Evolutionary conservation across 1,140 invertebrate genomes (phyloP).

Genomic region (Drosophila carrolli): DNA sequence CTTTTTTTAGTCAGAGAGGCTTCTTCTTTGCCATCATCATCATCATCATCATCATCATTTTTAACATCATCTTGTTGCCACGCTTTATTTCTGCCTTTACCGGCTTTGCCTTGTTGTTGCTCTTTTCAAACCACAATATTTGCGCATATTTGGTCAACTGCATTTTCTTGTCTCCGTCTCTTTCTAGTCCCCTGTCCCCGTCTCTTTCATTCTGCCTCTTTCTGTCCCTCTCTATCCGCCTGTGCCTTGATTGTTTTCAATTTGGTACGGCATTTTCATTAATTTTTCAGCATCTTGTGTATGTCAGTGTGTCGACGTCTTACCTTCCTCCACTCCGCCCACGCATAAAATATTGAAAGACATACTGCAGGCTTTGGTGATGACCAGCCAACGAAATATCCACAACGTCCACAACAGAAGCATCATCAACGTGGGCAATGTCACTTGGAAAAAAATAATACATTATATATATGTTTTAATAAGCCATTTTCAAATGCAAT

Average conservation of each 20-base stretch:
- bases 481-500: not conserved
- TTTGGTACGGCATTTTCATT: constrained; percentile 79
- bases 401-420: constrained; percentile 10
- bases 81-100: constrained; percentile 50
- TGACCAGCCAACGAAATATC: constrained; percentile 34
- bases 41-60: constrained; percentile 36
- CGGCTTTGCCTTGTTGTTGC: constrained; percentile 43
- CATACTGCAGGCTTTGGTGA: constrained; percentile 52
- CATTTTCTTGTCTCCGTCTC: constrained; percentile 47
- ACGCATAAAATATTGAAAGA: constrained; percentile 79
- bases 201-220: not conserved
- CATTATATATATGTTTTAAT: not conserved
- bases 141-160: constrained; percentile 82
- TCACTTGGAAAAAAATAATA: constrained; percentile 10
- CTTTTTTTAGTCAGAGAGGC: constrained; percentile 50
- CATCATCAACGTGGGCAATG: constrained; percentile 20
- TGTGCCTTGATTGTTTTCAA: constrained; percentile 74
- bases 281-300: constrained; percentile 69
- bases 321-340: constrained; percentile 40
- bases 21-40: constrained; percentile 41
- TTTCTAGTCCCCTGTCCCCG: not conserved
- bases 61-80: constrained; percentile 39
- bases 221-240: constrained; percentile 21
- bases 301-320: constrained; percentile 62
- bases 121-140: constrained; percentile 73